Evolutionary conservation across 2,797 vertebrate genomes (phyloP), one percentile per base, ranked within the genome.

Genomic region (Hypotaenidia philippensis): DNA sequence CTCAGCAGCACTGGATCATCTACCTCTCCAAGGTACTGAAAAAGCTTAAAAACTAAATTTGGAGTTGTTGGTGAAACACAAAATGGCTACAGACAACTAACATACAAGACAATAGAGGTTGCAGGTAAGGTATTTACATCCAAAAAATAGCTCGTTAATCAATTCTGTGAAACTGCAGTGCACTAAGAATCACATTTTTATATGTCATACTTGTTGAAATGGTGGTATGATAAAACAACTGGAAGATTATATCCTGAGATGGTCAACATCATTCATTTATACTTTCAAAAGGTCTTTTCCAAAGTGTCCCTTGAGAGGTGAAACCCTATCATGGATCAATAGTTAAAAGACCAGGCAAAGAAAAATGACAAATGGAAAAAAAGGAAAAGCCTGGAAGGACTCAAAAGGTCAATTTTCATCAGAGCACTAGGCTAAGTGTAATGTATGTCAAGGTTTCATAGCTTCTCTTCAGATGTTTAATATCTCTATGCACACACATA

Each of bases 341-440:
- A 93, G 40, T 64, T 91, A 41, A 85, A 90, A 89, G 56, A 87
- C 25, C 74, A 91, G 66, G 16, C 34, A 92, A 81, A 94, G 72
- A 66, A 79, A 87, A 80, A 87, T 45, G 61, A 88, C n/a, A 90
- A 88, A 81, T 9, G 20, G 27, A 59, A 89, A 83, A 93, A 81
- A 59, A 4, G 9, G 17, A 63, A 78, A 91, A 94, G 49, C 44
- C 38, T 75, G 32, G 38, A 81, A 93, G 44, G 63, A 86, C 25
- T 84, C 41, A 86, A 94, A 94, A 95, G 63, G 85, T 81, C 85
- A 86, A n/a, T 89, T 82, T 95, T 90, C 59, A 84, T 78, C 61
- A 68, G 25, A 94, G 55, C 50, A 47, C 41, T 47, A 53, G 20
- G 41, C n/a, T 75, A 83, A 80, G 10, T 1, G 2, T 66, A 78